A percentile compares a stretch with the other conserved stretches of the same genome.
Evolutionary conservation across 37 sponge, comb jelly and placozoan species (phyloP).

Genomic region (Amphimedon queenslandica): DNA sequence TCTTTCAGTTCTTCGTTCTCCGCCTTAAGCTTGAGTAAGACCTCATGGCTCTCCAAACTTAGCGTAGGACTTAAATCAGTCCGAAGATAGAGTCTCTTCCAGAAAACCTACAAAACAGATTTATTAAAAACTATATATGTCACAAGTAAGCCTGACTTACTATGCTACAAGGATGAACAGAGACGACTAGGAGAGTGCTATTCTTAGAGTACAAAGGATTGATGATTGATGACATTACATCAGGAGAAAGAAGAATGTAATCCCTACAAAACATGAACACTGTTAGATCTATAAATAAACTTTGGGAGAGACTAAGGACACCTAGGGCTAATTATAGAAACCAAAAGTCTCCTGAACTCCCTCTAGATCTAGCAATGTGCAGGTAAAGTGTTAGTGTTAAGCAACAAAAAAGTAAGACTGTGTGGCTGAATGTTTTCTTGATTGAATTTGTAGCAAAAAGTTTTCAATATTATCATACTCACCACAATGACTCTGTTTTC

Average conservation of each 20-base stretch:
- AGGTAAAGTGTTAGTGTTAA: too few relatives aligned
- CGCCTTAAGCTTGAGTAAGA: slow-evolving; percentile 15
- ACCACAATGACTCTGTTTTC: slow-evolving; percentile 65
- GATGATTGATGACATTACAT: slow-evolving; percentile 5
- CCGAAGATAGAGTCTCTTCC: slow-evolving; percentile 37
- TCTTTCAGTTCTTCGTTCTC: slow-evolving; percentile 13
- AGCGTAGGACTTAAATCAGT: neutral
- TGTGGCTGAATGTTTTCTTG: too few relatives aligned
- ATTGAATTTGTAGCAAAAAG: neutral
- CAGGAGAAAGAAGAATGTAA: slow-evolving; percentile 24
- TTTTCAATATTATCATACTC: neutral
- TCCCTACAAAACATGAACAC: too few relatives aligned
- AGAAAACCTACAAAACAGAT: slow-evolving; percentile 7
- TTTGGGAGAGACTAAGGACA: too few relatives aligned
- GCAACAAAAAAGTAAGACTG: too few relatives aligned
- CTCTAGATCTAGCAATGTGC: too few relatives aligned
- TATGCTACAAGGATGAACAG: slow-evolving; percentile 7
- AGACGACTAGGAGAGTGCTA: slow-evolving; percentile 19
- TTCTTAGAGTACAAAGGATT: slow-evolving; percentile 67
- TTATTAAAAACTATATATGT: neutral
- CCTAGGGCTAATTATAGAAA: too few relatives aligned
- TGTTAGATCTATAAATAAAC: too few relatives aligned
- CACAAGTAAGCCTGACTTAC: slow-evolving; percentile 12
- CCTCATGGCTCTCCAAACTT: slow-evolving; percentile 4
- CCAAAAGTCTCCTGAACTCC: too few relatives aligned